Conservation (phyloP, 2,888 invertebrate genomes). For the Drosophila recens region DNA sequence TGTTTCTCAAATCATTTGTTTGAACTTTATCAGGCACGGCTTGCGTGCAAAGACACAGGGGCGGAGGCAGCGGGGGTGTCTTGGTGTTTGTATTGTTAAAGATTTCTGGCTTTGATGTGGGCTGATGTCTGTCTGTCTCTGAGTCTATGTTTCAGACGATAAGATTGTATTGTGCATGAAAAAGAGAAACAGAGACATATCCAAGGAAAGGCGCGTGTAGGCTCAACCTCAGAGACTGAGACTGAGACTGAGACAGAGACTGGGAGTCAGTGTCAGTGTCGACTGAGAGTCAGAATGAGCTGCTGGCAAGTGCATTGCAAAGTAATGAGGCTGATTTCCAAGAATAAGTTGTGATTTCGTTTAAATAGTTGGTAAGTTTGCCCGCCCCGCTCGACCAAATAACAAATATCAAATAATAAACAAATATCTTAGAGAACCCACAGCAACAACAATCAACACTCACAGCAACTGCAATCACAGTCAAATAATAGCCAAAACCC, state of each 20-base stretch:
- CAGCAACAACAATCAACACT: slow-evolving; percentile 20
- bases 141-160: slow-evolving; percentile 31
- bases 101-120: slow-evolving; percentile 61
- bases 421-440: slow-evolving; percentile 30
- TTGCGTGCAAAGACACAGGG: slow-evolving; percentile 41
- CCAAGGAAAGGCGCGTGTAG: not conserved
- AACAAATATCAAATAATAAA: slow-evolving; percentile 37
- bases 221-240: slow-evolving; percentile 27
- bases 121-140: slow-evolving; percentile 19
- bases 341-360: slow-evolving; percentile 70
- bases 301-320: slow-evolving; percentile 64
- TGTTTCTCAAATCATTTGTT: slow-evolving; percentile 52
- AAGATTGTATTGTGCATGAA: slow-evolving; percentile 51
- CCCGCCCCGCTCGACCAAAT: slow-evolving; percentile 30
- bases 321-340: slow-evolving; percentile 69
- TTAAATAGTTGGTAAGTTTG: slow-evolving; percentile 51
- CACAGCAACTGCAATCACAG: slow-evolving; percentile 40
- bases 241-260: slow-evolving; percentile 32
- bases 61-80: slow-evolving; percentile 15
- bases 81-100: slow-evolving; percentile 39
- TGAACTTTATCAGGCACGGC: slow-evolving; percentile 64
- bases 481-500: slow-evolving; percentile 43
- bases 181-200: slow-evolving; percentile 10
- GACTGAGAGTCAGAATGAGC: slow-evolving; percentile 14
- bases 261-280: slow-evolving; percentile 23